These are phyloP conservation scores for Augochlorella aurata DNA, from an alignment of 2,888 invertebrate species.

Conservation along the genomic window DNA sequence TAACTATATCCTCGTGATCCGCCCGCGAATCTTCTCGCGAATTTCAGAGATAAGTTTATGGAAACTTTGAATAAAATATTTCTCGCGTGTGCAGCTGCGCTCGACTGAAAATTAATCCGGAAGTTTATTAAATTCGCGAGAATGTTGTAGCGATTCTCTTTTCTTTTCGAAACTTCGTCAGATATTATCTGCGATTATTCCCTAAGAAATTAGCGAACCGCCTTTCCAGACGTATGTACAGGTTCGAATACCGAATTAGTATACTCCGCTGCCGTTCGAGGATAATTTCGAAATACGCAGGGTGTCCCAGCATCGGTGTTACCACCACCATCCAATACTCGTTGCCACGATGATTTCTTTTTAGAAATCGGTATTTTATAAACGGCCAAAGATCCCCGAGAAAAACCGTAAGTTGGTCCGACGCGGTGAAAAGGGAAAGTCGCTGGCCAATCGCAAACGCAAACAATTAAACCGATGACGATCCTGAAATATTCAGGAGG, in stretches of 20 bases:
- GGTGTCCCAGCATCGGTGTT: too few relatives aligned
- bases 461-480: not conserved
- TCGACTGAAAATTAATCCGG: not conserved
- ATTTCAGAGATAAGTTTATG: not conserved
- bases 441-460: not conserved
- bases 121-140: not conserved
- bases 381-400: too few relatives aligned
- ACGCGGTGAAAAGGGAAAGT: not conserved
- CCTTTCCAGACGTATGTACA: too few relatives aligned
- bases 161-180: too few relatives aligned
- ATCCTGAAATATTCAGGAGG: conserved; percentile 19
- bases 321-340: too few relatives aligned
- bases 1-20: not conserved
- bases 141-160: not conserved
- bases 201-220: too few relatives aligned
- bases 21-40: not conserved
- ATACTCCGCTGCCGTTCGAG: too few relatives aligned
- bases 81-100: not conserved
- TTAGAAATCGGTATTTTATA: too few relatives aligned
- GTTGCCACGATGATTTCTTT: too few relatives aligned
- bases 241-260: too few relatives aligned
- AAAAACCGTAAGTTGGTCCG: not conserved
- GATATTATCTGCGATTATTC: too few relatives aligned
- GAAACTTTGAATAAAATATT: not conserved
- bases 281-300: too few relatives aligned